Base-by-base conservation (phyloP, 2,113 vertebrate species). In the Lasiurus cinereus region DNA sequence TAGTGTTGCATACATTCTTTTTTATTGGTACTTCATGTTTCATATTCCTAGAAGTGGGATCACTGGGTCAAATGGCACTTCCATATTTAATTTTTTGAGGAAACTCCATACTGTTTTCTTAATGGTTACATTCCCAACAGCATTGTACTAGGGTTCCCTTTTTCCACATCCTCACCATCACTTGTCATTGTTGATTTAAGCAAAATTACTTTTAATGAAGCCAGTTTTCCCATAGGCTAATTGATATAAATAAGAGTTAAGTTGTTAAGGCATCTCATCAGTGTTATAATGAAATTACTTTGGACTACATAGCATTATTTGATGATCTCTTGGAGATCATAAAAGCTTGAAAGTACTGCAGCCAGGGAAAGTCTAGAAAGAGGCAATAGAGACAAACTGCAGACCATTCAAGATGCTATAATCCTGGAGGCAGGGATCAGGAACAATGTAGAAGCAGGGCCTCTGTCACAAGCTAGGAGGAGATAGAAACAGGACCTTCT, bases 401-500 rank as follows among this genome's bases (percentile, higher is more conserved):
- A 67, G 73, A 31, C 73, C 66, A 43, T 82, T 91, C 27, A 70
- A 73, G 14, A 84, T 93, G 70, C 50, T 94, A 29, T 54, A 50
- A 83, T 88, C 50, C 36, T 83, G 39, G 59, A 31, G 48, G n/a
- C 19, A 80, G 50, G 5, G 29, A 39, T 16, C 14, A 67, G 78
- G 64, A 89, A 69, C 29, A 73, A 24, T 83, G 33, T 95, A 76
- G 73, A 64, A 83, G 33, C 31, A 95, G 76, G 50, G 56, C 59
- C 52, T 90, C 66, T 94, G 13, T 70, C 6, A 12, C 43, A 93
- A 86, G 14, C 70, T 67, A 88, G 66, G 36, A 91, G 46, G 69
- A 96, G 86, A 88, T 91, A 91, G 73, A 88, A 96, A 97, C 54
- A 88, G 80, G 87, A 90, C 76, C 88, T 95, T 43, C 87, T 96